These are phyloP conservation scores for Colossoma macropomum DNA, from an alignment of 2,113 vertebrate species.

Conservation along the genomic window DNA sequence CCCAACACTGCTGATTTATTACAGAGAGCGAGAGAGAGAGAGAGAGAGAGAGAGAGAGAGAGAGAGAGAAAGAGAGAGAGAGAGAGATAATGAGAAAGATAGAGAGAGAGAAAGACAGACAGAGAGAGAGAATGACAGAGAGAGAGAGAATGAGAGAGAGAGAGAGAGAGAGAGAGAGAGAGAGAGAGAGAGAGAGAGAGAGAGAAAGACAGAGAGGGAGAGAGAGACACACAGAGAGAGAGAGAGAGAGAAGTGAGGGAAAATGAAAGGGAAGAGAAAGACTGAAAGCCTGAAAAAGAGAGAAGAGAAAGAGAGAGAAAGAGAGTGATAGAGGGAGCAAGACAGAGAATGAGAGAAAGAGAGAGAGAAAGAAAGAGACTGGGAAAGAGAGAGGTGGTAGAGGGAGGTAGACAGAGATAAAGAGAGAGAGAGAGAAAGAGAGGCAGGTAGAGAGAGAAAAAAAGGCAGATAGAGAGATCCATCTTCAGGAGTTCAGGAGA, in stretches of 20 bases:
- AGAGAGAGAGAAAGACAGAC: not conserved
- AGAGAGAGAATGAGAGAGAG: slow-evolving; percentile 8
- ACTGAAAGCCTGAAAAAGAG: too few relatives aligned
- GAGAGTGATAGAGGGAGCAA: not conserved
- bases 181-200: not conserved
- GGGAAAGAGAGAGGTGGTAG: too few relatives aligned
- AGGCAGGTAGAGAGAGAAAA: too few relatives aligned
- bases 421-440: too few relatives aligned
- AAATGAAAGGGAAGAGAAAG: too few relatives aligned
- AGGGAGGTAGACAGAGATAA: too few relatives aligned
- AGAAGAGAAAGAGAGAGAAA: too few relatives aligned
- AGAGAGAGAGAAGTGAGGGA: not conserved
- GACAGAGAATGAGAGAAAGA: not conserved
- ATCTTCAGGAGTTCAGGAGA: too few relatives aligned
- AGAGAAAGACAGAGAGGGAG: not conserved
- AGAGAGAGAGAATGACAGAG: not conserved
- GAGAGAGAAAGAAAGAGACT: not conserved
- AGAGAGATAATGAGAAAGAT: slow-evolving; percentile 32
- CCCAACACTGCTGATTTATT: slow-evolving; percentile 99
- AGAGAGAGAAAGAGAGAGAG: slow-evolving; percentile 29
- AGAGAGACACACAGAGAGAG: not conserved
- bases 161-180: not conserved
- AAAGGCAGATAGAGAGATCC: too few relatives aligned
- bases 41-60: slow-evolving; percentile 45
- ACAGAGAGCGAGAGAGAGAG: slow-evolving; percentile 78